Evolutionary conservation across 35 echinoderm and acorn worm species (phyloP).

Genomic region (Diadema setosum): DNA sequence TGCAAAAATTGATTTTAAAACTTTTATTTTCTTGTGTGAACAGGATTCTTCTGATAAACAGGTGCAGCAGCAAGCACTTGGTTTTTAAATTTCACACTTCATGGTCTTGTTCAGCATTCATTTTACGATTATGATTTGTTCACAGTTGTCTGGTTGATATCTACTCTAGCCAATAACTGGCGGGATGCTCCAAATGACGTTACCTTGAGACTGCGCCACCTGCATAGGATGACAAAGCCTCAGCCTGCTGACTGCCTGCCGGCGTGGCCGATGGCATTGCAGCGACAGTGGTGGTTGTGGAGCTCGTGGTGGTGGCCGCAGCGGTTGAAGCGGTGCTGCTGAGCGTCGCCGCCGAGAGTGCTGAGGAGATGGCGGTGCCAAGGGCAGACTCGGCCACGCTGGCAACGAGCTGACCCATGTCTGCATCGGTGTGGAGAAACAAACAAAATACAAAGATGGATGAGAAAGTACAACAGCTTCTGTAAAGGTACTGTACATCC

Average conservation of each 20-base stretch:
- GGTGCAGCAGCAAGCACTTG: too few relatives aligned
- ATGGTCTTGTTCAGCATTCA: too few relatives aligned
- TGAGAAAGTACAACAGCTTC: background rate
- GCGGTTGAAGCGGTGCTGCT: background rate
- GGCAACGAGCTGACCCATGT: constrained; percentile 38
- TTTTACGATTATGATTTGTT: too few relatives aligned
- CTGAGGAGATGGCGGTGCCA: constrained; percentile 17
- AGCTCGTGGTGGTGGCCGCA: background rate
- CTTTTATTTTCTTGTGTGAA: too few relatives aligned
- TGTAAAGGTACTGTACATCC: too few relatives aligned
- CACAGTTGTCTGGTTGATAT: too few relatives aligned
- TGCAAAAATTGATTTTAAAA: too few relatives aligned
- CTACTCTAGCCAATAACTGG: too few relatives aligned
- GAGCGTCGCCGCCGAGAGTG: background rate
- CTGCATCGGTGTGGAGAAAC: background rate
- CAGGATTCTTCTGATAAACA: too few relatives aligned
- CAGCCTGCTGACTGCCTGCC: background rate
- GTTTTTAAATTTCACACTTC: too few relatives aligned
- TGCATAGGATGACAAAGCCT: background rate
- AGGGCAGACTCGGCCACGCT: constrained; percentile 51
- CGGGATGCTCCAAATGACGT: too few relatives aligned
- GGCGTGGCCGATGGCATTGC: background rate
- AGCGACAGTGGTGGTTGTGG: background rate
- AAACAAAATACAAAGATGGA: background rate
- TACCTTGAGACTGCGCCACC: background rate